A percentile compares a stretch with the other conserved stretches of the same genome.
Conservation (phyloP, 2,888 invertebrate genomes). For the Mystacides longicornis region DNA sequence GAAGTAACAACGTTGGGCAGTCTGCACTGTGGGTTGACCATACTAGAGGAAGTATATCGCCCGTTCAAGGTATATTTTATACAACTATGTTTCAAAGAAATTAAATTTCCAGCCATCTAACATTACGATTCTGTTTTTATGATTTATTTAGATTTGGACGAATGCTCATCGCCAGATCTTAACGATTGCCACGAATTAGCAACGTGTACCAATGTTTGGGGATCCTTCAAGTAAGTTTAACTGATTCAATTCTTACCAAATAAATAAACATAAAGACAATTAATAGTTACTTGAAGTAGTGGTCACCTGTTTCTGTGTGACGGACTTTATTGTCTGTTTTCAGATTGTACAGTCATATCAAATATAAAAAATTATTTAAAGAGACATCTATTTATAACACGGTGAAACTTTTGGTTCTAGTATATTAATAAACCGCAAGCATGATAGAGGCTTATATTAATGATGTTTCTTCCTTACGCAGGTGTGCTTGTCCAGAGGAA, state of each 20-base stretch:
- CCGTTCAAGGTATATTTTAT: slow-evolving; percentile 51
- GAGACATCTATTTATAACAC: not conserved
- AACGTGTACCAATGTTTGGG: slow-evolving; percentile 74
- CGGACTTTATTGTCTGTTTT: too few species aligned
- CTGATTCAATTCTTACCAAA: too few species aligned
- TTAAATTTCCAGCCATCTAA: too few species aligned
- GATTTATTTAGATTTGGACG: slow-evolving; percentile 65
- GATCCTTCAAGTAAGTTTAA: slow-evolving; percentile 58
- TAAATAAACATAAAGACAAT: too few species aligned
- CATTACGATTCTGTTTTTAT: too few species aligned
- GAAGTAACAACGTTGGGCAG: slow-evolving; percentile 82
- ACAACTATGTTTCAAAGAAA: not conserved
- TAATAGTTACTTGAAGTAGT: too few species aligned
- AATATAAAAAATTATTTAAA: too few species aligned
- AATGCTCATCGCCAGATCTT: slow-evolving; percentile 71
- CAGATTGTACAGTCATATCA: too few species aligned
- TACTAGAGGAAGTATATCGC: slow-evolving; percentile 70
- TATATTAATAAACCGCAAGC: too few species aligned
- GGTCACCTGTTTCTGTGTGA: too few species aligned
- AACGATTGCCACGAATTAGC: slow-evolving; percentile 81
- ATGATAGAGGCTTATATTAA: too few species aligned
- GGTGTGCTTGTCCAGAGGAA: slow-evolving; percentile 65
- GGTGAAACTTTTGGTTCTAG: too few species aligned
- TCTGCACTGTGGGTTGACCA: slow-evolving; percentile 80
- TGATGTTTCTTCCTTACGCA: slow-evolving; percentile 27